Evolutionary conservation across 2,113 vertebrate genomes (phyloP).

Genomic region (Dendrocopos noguchii): DNA sequence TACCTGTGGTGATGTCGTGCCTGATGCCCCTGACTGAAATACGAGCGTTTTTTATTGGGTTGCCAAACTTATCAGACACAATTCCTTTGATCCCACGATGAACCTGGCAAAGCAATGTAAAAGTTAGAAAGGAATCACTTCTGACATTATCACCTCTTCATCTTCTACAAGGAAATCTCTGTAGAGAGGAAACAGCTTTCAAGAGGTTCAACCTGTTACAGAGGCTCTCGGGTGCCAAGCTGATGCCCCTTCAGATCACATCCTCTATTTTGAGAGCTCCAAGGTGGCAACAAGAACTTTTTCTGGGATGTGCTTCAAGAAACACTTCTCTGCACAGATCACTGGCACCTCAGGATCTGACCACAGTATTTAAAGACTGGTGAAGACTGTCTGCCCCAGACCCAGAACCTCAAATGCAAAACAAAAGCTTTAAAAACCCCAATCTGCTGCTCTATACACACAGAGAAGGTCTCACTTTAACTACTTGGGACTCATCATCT

Average conservation of each 20-base stretch:
- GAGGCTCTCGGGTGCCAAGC: background rate
- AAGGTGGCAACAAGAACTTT: background rate
- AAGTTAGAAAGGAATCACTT: background rate
- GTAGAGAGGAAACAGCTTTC: background rate
- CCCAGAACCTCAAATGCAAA: background rate
- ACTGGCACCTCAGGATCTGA: background rate
- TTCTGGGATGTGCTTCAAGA: background rate
- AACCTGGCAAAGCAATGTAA: constrained; percentile 76
- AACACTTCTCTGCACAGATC: background rate
- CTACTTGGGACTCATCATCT: background rate
- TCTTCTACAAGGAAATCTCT: background rate
- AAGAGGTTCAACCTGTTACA: background rate
- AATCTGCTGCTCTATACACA: background rate
- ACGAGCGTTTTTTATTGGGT: constrained; percentile 89
- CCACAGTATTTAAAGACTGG: background rate
- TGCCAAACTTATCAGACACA: constrained; percentile 86
- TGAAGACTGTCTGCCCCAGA: background rate
- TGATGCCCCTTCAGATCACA: background rate
- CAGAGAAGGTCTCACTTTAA: background rate
- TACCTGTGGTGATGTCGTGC: constrained; percentile 93
- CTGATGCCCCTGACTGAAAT: constrained; percentile 88
- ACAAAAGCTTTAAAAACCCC: background rate
- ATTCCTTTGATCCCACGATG: constrained; percentile 94
- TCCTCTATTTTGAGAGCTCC: background rate
- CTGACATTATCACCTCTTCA: background rate